Evolutionary conservation across 2,113 vertebrate species (phyloP), one percentile per base, ranked within the genome.

Genomic region (Halichoerus grypus): DNA sequence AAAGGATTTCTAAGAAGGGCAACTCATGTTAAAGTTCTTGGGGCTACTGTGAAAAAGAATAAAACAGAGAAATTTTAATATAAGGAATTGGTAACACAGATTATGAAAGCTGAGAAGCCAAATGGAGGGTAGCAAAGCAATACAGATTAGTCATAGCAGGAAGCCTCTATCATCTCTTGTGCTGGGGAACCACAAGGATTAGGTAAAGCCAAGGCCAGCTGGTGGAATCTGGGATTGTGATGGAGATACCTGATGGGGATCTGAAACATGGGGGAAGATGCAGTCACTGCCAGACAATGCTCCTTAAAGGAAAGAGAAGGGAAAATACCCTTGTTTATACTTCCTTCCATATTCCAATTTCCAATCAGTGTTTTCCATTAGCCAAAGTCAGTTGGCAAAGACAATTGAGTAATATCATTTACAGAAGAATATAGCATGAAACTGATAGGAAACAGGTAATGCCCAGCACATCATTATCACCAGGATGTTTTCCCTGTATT

Each of bases 251-350:
- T 39, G 80, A 4, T 13, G 15, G 42, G 22, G 57, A 89, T 28
- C n/a, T 92, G 69, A 83, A 90, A 83, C 36, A 13, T 82, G 88
- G 15, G 90, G 33, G 46, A 95, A 79, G 36, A 79, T 79, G 22
- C 16, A 83, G 12, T 10, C 46, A n/a, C 21, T 72, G 33, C 16
- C 15, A 82, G 42, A 94, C 86, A 85, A 79, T 81, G 4, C 11
- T 22, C 46, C 24, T 22, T 22, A 28, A 94, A 67, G 21, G n/a
- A 77, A 7, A 71, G 21, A 91, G 2, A 59, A n/a, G 46, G 36
- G 51, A 28, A 94, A 79, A 69, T 81, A 31, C 10, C 21, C 5
- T 92, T 13, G 18, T 74, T 91, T 55, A 72, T 24, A 72, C 15
- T 57, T 84, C 19, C 24, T 92, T 90, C 21, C 46, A 61, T 71